Base-by-base conservation (phyloP, 2,113 vertebrate species). In the Crotalus viridis region DNA sequence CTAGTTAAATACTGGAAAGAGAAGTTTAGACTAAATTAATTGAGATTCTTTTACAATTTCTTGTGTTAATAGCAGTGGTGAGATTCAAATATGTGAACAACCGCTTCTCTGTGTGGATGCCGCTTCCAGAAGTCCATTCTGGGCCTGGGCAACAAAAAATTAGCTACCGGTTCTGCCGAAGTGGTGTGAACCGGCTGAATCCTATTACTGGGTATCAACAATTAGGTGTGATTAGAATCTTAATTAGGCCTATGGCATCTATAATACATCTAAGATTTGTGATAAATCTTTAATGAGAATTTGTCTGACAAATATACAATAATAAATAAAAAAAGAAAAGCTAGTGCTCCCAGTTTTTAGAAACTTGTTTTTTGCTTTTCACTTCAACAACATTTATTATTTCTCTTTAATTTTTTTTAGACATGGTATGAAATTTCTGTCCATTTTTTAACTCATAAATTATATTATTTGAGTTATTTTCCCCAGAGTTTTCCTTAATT, bases 401-500 rank as follows among this genome's bases (percentile, higher is more conserved):
- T 92, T 26, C n/a, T 59, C 88, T 92, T n/a, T 81, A 52, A 74
- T 92, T 24, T 81, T 81, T 81, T 21, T 89, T 3, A 89, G 28
- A 74, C 12, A 74, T 46, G 39, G 43, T 12, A 10, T 92, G 43
- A 54, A 33, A 88, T n/a, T 64, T 64, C 85, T 64, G n/a, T 64
- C 51, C 9, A 74, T 88, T 81, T 74, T 15, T 81, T 56, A 56
- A 89, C 10, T 39, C 24, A 8, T 74, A 56, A n/a, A 89, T 92
- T 89, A 43, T 92, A 52, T 89, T 56, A 39, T 56, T 86, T 74
- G 15, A 86, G 9, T 57, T 86, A 54, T 52, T 46, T 89, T 88
- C 61, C 55, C 87, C 61, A 89, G 87, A 88, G 17, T 17, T n/a
- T 92, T 81, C 17, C 51, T 89, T 92, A 92, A 92, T 92, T 92